These are phyloP conservation scores for Tenebrosternarchus preto DNA, from an alignment of 2,113 vertebrate genomes.

Conservation along the genomic window DNA sequence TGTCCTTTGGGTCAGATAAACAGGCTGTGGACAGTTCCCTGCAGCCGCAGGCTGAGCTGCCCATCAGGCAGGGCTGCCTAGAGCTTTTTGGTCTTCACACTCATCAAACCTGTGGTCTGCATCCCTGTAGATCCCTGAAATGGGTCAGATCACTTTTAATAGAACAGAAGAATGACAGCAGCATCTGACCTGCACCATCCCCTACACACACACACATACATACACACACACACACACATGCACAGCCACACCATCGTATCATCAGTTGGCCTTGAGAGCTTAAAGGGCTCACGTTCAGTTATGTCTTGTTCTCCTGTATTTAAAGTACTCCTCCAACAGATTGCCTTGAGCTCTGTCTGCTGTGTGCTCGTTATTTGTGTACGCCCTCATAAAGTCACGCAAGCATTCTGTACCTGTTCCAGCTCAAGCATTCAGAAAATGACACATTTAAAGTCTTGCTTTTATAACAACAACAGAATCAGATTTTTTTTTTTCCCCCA, in stretches of 20 bases:
- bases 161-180: constrained; percentile 45
- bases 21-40: constrained; percentile 19
- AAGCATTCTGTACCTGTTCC: neutral
- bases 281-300: neutral
- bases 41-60: neutral
- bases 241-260: neutral
- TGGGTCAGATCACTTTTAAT: constrained; percentile 47
- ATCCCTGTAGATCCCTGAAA: constrained; percentile 49
- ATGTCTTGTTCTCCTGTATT: neutral
- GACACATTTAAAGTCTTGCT: neutral
- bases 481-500: neutral
- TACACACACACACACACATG: neutral
- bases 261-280: constrained; percentile 22
- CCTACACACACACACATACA: neutral
- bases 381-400: neutral
- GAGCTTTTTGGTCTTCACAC: neutral
- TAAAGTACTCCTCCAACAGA: neutral
- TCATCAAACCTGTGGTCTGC: constrained; percentile 37
- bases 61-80: neutral
- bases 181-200: constrained; percentile 24
- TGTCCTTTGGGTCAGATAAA: constrained; percentile 29
- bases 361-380: neutral
- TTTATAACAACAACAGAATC: constrained; percentile 12
- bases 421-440: neutral
- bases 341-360: neutral